phyloP scores from a whole-genome alignment of 2,113 vertebrate species.

The Sterrhoptilus dennistouni region DNA sequence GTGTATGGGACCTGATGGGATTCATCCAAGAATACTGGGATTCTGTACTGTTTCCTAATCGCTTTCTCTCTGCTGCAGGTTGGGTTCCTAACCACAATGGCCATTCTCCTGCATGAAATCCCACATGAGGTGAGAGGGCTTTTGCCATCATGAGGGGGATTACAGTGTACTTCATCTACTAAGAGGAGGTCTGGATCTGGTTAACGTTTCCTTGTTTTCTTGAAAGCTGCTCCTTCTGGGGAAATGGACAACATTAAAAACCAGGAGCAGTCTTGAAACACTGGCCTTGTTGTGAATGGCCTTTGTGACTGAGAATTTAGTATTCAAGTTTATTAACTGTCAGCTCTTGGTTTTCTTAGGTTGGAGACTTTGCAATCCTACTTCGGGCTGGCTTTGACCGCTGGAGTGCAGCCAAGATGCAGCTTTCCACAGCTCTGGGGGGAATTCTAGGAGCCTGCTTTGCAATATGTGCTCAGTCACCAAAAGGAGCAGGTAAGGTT shows the following conservation, averaged over 20 bases:
- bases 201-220: background rate
- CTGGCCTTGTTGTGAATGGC: background rate
- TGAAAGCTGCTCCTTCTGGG: background rate
- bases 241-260: background rate
- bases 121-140: conserved; percentile 90
- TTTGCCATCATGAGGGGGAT: background rate
- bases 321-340: background rate
- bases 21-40: background rate
- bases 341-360: conserved; percentile 69
- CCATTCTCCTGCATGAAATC: conserved; percentile 97
- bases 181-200: background rate
- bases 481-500: conserved; percentile 87
- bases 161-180: background rate
- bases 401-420: conserved; percentile 96
- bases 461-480: conserved; percentile 90
- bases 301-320: background rate
- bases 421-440: conserved; percentile 91
- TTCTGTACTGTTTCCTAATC: background rate
- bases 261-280: background rate
- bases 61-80: conserved; percentile 77
- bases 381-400: conserved; percentile 96
- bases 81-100: conserved; percentile 91
- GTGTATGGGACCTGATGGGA: background rate
- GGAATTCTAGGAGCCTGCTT: conserved; percentile 91
- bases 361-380: conserved; percentile 97